Evolutionary conservation across 1,140 invertebrate genomes (phyloP), one percentile per base, ranked within the genome.

Genomic region (Drosophila pachea): DNA sequence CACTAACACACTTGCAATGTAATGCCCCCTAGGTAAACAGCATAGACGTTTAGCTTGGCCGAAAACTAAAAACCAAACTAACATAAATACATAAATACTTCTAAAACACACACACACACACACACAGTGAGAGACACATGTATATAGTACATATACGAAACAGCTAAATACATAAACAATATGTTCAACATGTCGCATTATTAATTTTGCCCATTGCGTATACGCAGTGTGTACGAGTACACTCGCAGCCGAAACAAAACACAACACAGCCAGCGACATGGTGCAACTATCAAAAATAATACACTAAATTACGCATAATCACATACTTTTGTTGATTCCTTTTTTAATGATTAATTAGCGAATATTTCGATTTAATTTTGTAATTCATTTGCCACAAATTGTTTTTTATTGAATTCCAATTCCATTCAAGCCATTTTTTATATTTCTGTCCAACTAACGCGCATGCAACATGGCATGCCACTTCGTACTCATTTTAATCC

Each of bases 21-120:
- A 53, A 59, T 70, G 36, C 55, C 73, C 73, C 73, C 31, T 75
- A 62, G 77, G 77, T 73, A 65, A 81, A 78, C 76, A 73, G 47
- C 40, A 29, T 64, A 75, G 59, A 72, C 52, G 36, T 59, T 66
- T 65, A 65, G 67, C 36, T 56, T 48, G 9, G 29, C 40, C 48
- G 43, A 38, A 52, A 54, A 53, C 16, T 22, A 38, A 22, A 43
- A 50, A 52, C 48, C 7, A 38, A 61, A 56, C 56, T 50, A 40
- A 70, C 38, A n/a, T 73, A 22, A 22, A 22, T 22, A 22, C 62
- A 68, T 73, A 56, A n/a, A n/a, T n/a, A 33, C 38, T 40, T 11
- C 45, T 5, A 68, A 40, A 45, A 43, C 31, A 56, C 12, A 67
- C 12, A 36, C 11, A 64, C 38, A 43, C 33, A 63, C 6, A 52